Conservation (phyloP, 2,113 vertebrate genomes). For the Corythoichthys intestinalis region DNA sequence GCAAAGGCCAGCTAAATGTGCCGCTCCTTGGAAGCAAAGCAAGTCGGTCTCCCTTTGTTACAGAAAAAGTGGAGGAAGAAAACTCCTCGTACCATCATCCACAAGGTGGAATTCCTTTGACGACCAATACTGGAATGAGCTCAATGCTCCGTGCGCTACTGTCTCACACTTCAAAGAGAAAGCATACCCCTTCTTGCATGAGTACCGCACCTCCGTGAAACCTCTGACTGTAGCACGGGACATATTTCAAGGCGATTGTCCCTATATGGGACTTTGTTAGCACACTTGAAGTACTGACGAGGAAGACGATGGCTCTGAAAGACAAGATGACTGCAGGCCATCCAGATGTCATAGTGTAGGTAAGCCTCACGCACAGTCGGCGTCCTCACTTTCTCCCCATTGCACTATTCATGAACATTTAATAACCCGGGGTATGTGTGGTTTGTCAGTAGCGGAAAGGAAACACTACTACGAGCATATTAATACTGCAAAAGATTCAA, state of each 20-base stretch:
- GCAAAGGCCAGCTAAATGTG: not conserved
- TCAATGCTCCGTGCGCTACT: constrained; percentile 4
- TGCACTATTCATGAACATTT: too few species aligned
- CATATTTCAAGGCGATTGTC: not conserved
- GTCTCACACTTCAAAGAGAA: constrained; percentile 10
- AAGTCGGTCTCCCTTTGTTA: not conserved
- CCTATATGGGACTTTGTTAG: constrained; percentile 11
- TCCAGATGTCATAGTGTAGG: constrained; percentile 12
- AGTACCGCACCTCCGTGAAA: constrained; percentile 1
- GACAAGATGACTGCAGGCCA: constrained; percentile 13
- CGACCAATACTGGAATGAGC: not conserved
- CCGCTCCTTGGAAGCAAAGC: not conserved
- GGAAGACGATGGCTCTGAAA: constrained; percentile 14
- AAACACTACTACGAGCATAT: too few species aligned
- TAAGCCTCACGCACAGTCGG: not conserved
- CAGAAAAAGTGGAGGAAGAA: not conserved
- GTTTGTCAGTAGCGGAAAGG: too few species aligned
- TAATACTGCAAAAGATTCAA: too few species aligned
- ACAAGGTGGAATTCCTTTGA: constrained; percentile 1
- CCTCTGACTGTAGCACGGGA: too few species aligned
- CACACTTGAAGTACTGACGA: constrained; percentile 22
- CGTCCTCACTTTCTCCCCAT: too few species aligned
- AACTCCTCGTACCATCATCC: not conserved
- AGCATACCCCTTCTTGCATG: constrained; percentile 8
- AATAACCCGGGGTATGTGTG: too few species aligned